Base-by-base conservation (phyloP, 2,113 vertebrate genomes). In the Pangasianodon hypophthalmus region DNA sequence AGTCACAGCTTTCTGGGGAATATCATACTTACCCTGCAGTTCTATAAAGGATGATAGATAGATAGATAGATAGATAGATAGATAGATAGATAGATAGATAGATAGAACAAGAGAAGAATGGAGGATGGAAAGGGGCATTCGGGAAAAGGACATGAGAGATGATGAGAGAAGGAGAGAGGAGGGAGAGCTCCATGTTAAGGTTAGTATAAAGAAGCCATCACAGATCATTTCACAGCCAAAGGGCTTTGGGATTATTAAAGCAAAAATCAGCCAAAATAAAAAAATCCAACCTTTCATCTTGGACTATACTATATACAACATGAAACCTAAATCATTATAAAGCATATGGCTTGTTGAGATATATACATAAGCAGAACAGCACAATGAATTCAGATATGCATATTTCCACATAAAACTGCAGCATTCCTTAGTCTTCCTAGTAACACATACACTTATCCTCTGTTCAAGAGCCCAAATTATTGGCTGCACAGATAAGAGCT, bases 11-110 rank as follows among this genome's bases (percentile, higher is more conserved):
- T 88, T 86, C 24, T 3, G 2, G 85, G 84, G 56, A 87, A 89
- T 81, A 87, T 86, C 46, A 94, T 95, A 96, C 96, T 96, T 93
- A 96, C 96, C 96, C 94, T 94, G 95, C 69, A 96, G 94, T 93
- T 96, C 96, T 96, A 94, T 92, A 92, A 92, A 71, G 60, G 19
- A 71, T 19, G 84, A 90, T 26, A 64, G 19, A 88, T 52, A 87
- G 81, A 86, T 50, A 88, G 48, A 92, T 52, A 75, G 69, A 89
- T 88, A 24, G 58, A 87, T 91, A 90, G 87, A 91, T 50, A 67
- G 83, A 90, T 88, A 79, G 90, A 87, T 84, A 88, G 89, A 48
- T 37, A 37, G 37, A 75, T 92, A 90, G 80, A 88, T 87, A 90
- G 85, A 93, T 85, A 92, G 81, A 92, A 89, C 92, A 84, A 86